Evolutionary conservation across 1,140 invertebrate species (phyloP), one percentile per base, ranked within the genome.

Genomic region (Cardiocondyla obscurior): DNA sequence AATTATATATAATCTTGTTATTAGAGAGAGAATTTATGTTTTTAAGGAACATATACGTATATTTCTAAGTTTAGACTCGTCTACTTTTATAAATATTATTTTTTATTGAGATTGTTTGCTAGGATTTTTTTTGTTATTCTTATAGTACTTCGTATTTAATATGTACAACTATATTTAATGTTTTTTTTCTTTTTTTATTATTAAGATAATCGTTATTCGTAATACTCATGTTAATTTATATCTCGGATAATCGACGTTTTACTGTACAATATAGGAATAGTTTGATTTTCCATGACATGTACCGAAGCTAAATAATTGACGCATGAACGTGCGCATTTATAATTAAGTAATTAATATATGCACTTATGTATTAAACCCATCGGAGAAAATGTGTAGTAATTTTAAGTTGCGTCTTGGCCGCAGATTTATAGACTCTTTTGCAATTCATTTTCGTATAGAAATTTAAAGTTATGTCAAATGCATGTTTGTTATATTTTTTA

Each of bases 11-110:
- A 53, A 69, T 79, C 44, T 77, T 67, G 46, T 69, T 79, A 42
- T 53, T 69, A 79, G 46, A 67, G 25, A 79, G 62, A 53, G 33
- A 79, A 79, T 69, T 79, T 79, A 77, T 65, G 51, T 79, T 67
- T 79, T 79, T 79, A 69, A 69, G 74, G 16, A 79, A 55, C 53
- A n/a, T 79, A 69, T 51, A 62, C 44, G 16, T 36, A 39, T 36
- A 36, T 67, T 69, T 67, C 4, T 28, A 53, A 53, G 16, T 69
- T 55, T 39, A 46, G 10, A 77, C 28, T 53, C 64, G 19, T 33
- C n/a, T 22, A 64, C 36, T 49, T n/a, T 62, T 51, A 57, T 22
- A 55, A 10, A 25, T 74, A 62, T 73, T 58, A 30, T 62, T 14
- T 46, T 22, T 30, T 79, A 30, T 36, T 77, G 44, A 60, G 25